Evolutionary conservation across 1,140 invertebrate species (phyloP).

Genomic region (Drosophila equinoxialis): DNA sequence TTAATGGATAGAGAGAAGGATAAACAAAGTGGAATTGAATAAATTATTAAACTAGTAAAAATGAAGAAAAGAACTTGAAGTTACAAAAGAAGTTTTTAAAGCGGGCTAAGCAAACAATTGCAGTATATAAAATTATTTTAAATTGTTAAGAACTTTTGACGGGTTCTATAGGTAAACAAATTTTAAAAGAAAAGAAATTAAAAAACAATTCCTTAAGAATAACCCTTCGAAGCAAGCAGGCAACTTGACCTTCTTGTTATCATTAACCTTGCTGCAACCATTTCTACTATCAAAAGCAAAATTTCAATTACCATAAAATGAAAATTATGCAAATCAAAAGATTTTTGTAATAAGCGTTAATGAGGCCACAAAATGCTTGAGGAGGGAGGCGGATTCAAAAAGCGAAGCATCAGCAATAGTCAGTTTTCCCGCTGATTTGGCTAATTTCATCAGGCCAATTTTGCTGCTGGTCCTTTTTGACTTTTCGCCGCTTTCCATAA

Average conservation of each 20-base stretch:
- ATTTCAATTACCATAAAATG: slow-evolving; percentile 19
- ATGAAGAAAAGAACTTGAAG: background rate
- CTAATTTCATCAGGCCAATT: slow-evolving; percentile 63
- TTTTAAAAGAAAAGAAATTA: no score
- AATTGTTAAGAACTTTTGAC: no score
- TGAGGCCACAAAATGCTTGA: slow-evolving; percentile 54
- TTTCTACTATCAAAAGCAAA: background rate
- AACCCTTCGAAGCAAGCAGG: no score
- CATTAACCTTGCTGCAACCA: slow-evolving; percentile 1
- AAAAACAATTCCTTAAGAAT: no score
- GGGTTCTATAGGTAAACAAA: no score
- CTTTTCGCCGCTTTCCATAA: slow-evolving; percentile 30
- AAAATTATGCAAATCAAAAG: slow-evolving; percentile 63
- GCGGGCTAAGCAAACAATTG: no score
- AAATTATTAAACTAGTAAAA: slow-evolving; percentile 1
- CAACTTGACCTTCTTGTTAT: background rate
- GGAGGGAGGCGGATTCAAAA: background rate
- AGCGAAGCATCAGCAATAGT: slow-evolving; percentile 21
- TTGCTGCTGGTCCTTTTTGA: slow-evolving; percentile 19
- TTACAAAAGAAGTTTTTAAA: background rate
- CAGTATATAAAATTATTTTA: no score
- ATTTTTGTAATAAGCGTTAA: slow-evolving; percentile 68
- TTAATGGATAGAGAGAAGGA: background rate
- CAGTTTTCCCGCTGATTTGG: slow-evolving; percentile 61
- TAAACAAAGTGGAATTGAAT: slow-evolving; percentile 1